Evolutionary conservation across 1,140 invertebrate genomes (phyloP).

Genomic region (Solenopsis invicta): DNA sequence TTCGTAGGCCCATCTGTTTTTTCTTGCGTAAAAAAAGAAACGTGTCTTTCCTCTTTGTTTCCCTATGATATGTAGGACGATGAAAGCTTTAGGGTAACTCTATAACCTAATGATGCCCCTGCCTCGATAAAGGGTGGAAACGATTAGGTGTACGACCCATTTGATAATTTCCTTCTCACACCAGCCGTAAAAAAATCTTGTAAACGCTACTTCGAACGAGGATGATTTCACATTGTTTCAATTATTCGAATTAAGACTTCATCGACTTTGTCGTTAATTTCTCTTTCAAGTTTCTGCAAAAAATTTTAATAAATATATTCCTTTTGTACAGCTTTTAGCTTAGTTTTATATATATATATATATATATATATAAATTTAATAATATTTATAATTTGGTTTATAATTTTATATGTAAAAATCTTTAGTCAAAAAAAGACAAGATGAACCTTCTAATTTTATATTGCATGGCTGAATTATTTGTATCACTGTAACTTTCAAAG

Average conservation of each 20-base stretch:
- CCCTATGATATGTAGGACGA: constrained; percentile 82
- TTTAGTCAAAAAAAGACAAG: not conserved
- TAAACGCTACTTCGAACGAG: constrained; percentile 37
- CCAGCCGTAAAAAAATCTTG: constrained; percentile 11
- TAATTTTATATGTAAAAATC: not conserved
- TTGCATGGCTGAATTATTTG: not conserved
- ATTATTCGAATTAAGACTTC: not conserved
- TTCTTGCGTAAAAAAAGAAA: constrained; percentile 45
- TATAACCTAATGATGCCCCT: constrained; percentile 72
- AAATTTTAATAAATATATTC: constrained; percentile 7
- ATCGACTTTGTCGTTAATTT: not conserved
- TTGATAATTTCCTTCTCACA: constrained; percentile 27
- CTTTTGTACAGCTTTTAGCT: not conserved
- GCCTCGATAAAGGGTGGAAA: constrained; percentile 68
- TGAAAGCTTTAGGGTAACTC: constrained; percentile 77
- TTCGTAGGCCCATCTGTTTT: constrained; percentile 71
- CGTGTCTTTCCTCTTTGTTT: constrained; percentile 53
- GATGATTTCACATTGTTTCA: not conserved
- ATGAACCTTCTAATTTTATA: not conserved
- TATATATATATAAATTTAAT: constrained; percentile 15
- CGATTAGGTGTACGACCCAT: constrained; percentile 49
- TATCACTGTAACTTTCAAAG: not conserved
- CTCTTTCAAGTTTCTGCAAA: not conserved
- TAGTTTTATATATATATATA: not conserved
- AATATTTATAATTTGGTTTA: not conserved